Evolutionary conservation across 2,797 vertebrate genomes (phyloP).

Genomic region (Hozukius guyotensis): DNA sequence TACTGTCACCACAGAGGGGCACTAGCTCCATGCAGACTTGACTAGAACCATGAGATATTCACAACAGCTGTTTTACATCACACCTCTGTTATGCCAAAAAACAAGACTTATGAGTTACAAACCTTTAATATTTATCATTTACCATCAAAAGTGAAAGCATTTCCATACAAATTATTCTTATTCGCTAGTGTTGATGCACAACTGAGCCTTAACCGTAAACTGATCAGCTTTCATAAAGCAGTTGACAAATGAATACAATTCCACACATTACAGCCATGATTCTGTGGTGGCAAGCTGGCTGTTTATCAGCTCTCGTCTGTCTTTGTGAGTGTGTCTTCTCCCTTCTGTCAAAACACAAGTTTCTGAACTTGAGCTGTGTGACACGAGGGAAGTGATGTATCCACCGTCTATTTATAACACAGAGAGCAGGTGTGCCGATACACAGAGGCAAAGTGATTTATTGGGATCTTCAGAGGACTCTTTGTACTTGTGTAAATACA

Average conservation of each 20-base stretch:
- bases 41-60: background rate
- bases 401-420: conserved; percentile 66
- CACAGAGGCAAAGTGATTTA: conserved; percentile 53
- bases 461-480: conserved; percentile 34
- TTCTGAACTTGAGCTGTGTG: conserved; percentile 51
- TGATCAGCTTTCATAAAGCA: background rate
- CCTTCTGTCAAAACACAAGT: conserved; percentile 49
- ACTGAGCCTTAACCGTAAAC: background rate
- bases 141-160: background rate
- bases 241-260: background rate
- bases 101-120: background rate
- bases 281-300: background rate
- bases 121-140: background rate
- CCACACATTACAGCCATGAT: background rate
- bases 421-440: conserved; percentile 53
- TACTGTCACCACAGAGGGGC: background rate
- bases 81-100: background rate
- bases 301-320: conserved; percentile 28
- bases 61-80: background rate
- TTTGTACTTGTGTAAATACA: conserved; percentile 22
- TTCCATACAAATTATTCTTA: background rate
- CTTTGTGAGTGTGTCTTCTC: conserved; percentile 40
- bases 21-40: background rate
- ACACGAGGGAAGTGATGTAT: conserved; percentile 56
- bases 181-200: background rate